Evolutionary conservation across 2,797 vertebrate genomes (phyloP).

Genomic region (Pteronotus mesoamericanus): DNA sequence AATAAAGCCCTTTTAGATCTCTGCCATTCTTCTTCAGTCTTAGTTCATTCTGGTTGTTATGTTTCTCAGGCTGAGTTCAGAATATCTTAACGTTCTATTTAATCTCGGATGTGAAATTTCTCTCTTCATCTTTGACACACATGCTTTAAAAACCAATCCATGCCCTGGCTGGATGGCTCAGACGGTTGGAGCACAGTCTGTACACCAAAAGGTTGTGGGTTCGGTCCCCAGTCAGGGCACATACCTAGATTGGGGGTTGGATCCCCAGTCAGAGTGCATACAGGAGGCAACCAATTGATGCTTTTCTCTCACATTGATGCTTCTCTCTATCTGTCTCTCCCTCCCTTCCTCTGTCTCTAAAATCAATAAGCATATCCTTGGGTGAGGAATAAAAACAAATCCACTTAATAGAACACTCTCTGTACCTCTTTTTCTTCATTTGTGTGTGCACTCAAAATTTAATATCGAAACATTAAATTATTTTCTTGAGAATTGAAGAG

Average conservation of each 20-base stretch:
- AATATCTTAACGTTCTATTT: neutral
- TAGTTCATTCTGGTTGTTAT: neutral
- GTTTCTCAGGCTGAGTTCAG: neutral
- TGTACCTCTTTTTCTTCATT: neutral
- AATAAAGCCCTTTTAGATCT: neutral
- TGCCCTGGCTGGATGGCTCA: neutral
- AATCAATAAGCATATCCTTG: neutral
- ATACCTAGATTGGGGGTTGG: no score
- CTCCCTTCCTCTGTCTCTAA: no score
- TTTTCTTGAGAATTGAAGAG: neutral
- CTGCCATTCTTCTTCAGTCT: neutral
- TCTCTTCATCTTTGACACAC: neutral
- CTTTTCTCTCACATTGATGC: no score
- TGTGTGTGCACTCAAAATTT: neutral
- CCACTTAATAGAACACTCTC: neutral
- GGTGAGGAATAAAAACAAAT: neutral
- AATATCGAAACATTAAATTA: neutral
- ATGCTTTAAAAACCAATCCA: neutral
- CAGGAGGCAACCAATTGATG: neutral
- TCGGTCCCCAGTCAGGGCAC: no score
- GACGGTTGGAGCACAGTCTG: neutral
- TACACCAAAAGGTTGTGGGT: neutral
- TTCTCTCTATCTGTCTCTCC: no score
- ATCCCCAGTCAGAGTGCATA: neutral
- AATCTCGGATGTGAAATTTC: neutral